A percentile compares a stretch with the other conserved stretches of the same genome.
Evolutionary conservation across 2,797 vertebrate genomes (phyloP).

Genomic region (Phaenicophaeus curvirostris): DNA sequence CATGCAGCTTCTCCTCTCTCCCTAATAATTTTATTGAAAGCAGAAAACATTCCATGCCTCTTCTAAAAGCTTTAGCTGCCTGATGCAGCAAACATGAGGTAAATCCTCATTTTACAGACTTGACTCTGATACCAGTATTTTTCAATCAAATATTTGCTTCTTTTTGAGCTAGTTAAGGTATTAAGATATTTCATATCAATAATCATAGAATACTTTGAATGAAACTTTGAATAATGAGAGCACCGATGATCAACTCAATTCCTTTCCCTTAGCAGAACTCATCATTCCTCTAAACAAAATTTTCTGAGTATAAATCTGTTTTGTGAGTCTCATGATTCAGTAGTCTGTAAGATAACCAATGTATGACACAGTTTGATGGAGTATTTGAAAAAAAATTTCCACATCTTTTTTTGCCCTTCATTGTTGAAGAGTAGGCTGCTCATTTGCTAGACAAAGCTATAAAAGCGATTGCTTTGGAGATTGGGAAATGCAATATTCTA

Average conservation of each 20-base stretch:
- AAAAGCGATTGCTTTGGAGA: constrained; percentile 24
- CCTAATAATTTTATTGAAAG: not conserved
- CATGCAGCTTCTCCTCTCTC: not conserved
- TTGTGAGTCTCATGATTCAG: not conserved
- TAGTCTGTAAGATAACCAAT: not conserved
- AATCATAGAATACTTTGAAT: not conserved
- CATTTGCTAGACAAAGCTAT: constrained; percentile 19
- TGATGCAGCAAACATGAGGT: not conserved
- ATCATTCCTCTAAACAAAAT: constrained; percentile 30
- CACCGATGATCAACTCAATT: not conserved
- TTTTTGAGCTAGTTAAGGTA: not conserved
- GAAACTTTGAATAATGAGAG: not conserved
- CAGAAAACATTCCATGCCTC: not conserved
- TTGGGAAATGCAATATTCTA: constrained; percentile 44
- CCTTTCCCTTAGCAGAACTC: not conserved
- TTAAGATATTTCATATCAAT: not conserved
- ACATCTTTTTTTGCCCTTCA: not conserved
- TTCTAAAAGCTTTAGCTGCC: not conserved
- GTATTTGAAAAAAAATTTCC: not conserved
- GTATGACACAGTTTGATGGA: not conserved
- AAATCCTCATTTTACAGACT: not conserved
- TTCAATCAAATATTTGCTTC: not conserved
- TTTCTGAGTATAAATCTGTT: not conserved
- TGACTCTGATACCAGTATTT: not conserved
- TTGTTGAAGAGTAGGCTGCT: not conserved